Conservation (phyloP, 92 coral and sea anemone species). For the Blastomussa wellsi region DNA sequence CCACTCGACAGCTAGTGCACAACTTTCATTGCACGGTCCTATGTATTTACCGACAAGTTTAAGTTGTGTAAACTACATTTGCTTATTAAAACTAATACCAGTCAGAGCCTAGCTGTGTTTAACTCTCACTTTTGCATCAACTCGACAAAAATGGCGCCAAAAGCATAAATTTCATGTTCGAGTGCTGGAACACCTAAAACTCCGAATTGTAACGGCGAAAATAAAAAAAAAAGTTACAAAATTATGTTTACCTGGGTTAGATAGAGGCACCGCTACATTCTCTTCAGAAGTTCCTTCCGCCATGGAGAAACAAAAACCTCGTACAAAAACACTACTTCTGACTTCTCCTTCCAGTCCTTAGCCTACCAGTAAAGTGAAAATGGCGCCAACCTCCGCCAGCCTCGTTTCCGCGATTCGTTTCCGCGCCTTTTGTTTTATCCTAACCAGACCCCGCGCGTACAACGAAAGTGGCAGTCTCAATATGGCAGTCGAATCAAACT, state of each 20-base stretch:
- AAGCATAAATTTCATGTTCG: too few relatives aligned
- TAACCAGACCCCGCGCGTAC: constrained; percentile 10
- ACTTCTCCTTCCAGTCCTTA: too few relatives aligned
- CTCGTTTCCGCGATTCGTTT: too few relatives aligned
- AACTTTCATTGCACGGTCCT: too few relatives aligned
- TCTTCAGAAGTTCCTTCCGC: not conserved
- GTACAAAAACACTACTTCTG: not conserved
- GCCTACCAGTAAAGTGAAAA: too few relatives aligned
- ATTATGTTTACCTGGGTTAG: constrained; percentile 23
- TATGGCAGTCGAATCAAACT: not conserved
- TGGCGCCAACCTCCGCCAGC: not conserved
- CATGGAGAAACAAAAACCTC: not conserved
- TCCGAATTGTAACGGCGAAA: too few relatives aligned
- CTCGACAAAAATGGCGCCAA: not conserved
- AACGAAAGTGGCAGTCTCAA: not conserved
- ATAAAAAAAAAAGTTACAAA: not conserved
- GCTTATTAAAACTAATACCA: too few relatives aligned
- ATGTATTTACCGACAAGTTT: too few relatives aligned
- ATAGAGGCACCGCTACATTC: constrained; percentile 3
- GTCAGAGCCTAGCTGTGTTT: too few relatives aligned
- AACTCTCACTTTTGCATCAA: not conserved
- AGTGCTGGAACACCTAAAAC: too few relatives aligned
- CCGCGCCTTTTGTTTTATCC: not conserved
- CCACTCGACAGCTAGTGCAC: too few relatives aligned
- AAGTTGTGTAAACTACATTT: too few relatives aligned